phyloP scores from a whole-genome alignment of 2,113 vertebrate species.

The Smithornis capensis region DNA sequence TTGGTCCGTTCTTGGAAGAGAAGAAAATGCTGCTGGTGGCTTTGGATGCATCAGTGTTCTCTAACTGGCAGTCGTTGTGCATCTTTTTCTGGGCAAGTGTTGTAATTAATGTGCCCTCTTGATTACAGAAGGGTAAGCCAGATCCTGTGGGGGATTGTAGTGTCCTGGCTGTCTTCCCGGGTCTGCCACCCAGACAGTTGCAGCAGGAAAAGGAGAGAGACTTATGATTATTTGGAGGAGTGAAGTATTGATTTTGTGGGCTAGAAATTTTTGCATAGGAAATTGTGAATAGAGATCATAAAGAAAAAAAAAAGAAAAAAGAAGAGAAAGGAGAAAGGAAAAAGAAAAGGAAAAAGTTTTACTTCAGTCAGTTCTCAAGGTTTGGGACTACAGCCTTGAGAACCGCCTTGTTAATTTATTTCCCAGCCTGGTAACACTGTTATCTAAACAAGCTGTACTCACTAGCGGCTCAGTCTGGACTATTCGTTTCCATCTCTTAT shows the following conservation, averaged over 20 bases:
- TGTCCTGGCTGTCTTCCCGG: conserved; percentile 20
- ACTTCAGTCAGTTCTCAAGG: neutral
- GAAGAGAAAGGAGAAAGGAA: rapidly evolving
- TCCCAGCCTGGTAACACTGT: neutral
- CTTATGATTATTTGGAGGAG: neutral
- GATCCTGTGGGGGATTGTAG: neutral
- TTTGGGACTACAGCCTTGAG: neutral
- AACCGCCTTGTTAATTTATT: neutral
- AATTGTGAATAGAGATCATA: neutral
- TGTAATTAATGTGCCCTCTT: conserved; percentile 47
- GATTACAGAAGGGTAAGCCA: neutral
- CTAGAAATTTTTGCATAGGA: neutral
- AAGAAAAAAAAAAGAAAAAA: rapidly evolving
- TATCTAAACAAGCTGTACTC: neutral
- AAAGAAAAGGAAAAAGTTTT: neutral
- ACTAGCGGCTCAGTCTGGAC: neutral
- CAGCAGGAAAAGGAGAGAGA: neutral
- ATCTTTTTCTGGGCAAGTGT: conserved; percentile 24
- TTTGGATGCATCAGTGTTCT: neutral
- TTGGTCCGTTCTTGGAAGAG: conserved; percentile 39
- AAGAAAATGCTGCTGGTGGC: neutral
- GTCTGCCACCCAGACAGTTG: conserved; percentile 38
- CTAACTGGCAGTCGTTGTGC: neutral
- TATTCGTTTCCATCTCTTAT: neutral
- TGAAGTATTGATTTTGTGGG: neutral